Percentiles rank a stretch among this genome's conserved stretches.
Conservation (phyloP, 1,140 invertebrate species). For the Dendroctonus valens region DNA sequence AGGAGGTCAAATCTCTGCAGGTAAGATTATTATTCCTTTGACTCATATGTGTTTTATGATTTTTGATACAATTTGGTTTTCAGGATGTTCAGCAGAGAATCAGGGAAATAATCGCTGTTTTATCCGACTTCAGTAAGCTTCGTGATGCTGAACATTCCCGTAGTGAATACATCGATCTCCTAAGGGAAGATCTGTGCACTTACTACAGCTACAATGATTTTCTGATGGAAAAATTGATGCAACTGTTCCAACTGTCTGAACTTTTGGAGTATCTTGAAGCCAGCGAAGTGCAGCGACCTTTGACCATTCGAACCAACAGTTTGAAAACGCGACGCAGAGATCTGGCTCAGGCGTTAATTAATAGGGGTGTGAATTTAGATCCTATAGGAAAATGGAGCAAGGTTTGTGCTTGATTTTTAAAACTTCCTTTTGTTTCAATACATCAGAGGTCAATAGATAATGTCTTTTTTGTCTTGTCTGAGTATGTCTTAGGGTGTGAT, state of each 20-base stretch:
- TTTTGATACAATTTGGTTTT: conserved; percentile 1
- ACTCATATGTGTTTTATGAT: neutral
- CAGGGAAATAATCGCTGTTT: conserved; percentile 81
- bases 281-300: conserved; percentile 90
- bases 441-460: neutral
- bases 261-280: conserved; percentile 95
- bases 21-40: conserved; percentile 36
- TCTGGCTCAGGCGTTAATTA: conserved; percentile 91
- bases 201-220: conserved; percentile 98
- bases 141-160: conserved; percentile 73
- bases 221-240: conserved; percentile 91
- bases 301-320: conserved; percentile 95
- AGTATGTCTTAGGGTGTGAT: neutral
- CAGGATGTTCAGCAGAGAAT: conserved; percentile 88
- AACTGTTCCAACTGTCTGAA: conserved; percentile 87
- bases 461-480: neutral
- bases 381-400: conserved; percentile 98
- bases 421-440: conserved; percentile 1
- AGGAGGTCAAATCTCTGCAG: conserved; percentile 68
- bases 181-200: conserved; percentile 84
- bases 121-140: conserved; percentile 85
- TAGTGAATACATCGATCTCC: conserved; percentile 77
- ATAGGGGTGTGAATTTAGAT: conserved; percentile 96
- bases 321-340: conserved; percentile 92
- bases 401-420: conserved; percentile 47